Evolutionary conservation across 2,888 invertebrate genomes (phyloP), one percentile per base, ranked within the genome.

Genomic region (Eristalinus aeneus): DNA sequence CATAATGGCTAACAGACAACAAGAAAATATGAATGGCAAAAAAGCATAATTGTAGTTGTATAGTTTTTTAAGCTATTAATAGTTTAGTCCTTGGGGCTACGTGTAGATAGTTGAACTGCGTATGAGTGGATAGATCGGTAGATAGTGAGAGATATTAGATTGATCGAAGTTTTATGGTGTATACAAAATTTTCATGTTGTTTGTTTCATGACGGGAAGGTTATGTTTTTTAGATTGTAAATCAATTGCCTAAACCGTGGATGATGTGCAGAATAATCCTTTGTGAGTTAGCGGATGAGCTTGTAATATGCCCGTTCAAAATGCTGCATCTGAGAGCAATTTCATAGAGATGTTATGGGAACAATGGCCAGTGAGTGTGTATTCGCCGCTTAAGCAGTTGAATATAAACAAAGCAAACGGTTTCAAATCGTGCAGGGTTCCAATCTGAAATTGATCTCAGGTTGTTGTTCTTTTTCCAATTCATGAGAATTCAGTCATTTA

Each of bases 41-140:
- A 56, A 56, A 56, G 82, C 69, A 65, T 82, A 82, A 78, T 46
- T 67, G 82, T 86, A 86, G 86, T 86, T 81, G 86, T 81, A 77
- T 86, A 82, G 73, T 82, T 74, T 75, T 85, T 67, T 77, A 86
- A 86, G 74, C 77, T 82, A 82, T 71, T 67, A 82, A 65, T 68
- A 72, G 22, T 68, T 56, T 56, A 77, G 85, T 77, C 81, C 86
- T 65, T 71, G 65, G 77, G 82, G 67, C 77, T 82, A 67, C 22
- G 60, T 86, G 86, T 82, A 82, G 86, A 86, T 82, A 86, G 82
- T 73, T 73, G 77, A 81, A 78, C 77, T 77, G 77, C 82, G 81
- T 56, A 54, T 71, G 67, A 74, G 54, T 56, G 81, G 68, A 69
- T 65, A 60, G 23, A 69, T 69, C 67, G 73, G 73, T 56, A 16